Evolutionary conservation across 2,888 invertebrate species (phyloP).

Genomic region (Eulithis testata): DNA sequence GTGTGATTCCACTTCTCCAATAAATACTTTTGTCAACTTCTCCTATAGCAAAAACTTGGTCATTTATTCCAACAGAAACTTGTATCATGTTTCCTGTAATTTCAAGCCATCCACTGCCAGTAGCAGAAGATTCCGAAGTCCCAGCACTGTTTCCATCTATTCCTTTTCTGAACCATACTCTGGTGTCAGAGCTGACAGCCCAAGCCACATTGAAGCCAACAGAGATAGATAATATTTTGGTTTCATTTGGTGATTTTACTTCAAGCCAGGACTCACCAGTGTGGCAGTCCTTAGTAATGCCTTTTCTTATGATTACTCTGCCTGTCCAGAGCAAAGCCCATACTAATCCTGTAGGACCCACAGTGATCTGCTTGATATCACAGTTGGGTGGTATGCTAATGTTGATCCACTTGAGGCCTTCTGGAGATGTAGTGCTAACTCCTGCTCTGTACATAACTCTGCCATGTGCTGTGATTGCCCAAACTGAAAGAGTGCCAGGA

Average conservation of each 20-base stretch:
- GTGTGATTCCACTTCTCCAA: constrained; percentile 90
- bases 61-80: constrained; percentile 93
- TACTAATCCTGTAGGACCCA: constrained; percentile 93
- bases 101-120: constrained; percentile 94
- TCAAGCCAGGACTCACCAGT: constrained; percentile 91
- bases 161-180: constrained; percentile 94
- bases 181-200: constrained; percentile 92
- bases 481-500: constrained; percentile 91
- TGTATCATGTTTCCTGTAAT: constrained; percentile 94
- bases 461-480: constrained; percentile 97
- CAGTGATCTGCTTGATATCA: constrained; percentile 93
- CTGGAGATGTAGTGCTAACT: constrained; percentile 92
- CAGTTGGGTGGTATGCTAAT: constrained; percentile 90
- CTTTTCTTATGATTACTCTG: constrained; percentile 91
- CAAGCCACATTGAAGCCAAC: constrained; percentile 92
- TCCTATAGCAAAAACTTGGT: constrained; percentile 95
- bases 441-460: constrained; percentile 94
- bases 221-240: constrained; percentile 90
- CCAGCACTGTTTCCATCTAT: constrained; percentile 89
- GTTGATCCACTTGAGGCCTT: constrained; percentile 94
- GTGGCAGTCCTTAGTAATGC: constrained; percentile 91
- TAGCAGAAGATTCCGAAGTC: constrained; percentile 89
- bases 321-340: constrained; percentile 96
- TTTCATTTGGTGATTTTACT: constrained; percentile 88
- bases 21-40: constrained; percentile 92